phyloP scores from a whole-genome alignment of 1,140 invertebrate genomes.

The Leptopilina clavipes region DNA sequence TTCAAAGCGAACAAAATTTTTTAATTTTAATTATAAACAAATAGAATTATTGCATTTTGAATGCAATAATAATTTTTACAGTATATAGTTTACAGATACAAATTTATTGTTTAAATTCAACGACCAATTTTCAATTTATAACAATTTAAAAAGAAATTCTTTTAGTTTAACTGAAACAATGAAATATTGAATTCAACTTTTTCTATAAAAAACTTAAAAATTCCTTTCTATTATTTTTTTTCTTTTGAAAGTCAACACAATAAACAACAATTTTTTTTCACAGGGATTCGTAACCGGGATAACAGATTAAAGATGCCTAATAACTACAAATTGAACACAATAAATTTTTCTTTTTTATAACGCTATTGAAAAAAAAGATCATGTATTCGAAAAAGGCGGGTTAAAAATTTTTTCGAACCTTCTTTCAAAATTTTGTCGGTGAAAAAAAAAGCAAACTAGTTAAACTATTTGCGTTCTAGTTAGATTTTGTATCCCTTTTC shows the following conservation, averaged over 20 bases:
- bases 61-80: neutral
- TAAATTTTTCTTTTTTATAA: slow-evolving; percentile 41
- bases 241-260: slow-evolving; percentile 6
- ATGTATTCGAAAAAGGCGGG: slow-evolving; percentile 28
- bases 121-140: neutral
- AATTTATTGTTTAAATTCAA: slow-evolving; percentile 5
- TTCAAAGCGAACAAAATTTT: too few relatives aligned
- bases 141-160: neutral
- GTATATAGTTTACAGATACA: neutral
- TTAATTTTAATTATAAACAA: too few relatives aligned
- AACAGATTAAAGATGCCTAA: slow-evolving; percentile 10
- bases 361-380: slow-evolving; percentile 42
- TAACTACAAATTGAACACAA: slow-evolving; percentile 48
- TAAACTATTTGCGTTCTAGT: too few relatives aligned
- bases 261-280: neutral
- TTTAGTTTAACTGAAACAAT: neutral
- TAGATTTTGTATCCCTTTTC: neutral
- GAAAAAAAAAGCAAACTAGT: neutral
- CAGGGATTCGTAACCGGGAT: slow-evolving; percentile 14
- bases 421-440: neutral
- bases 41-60: neutral
- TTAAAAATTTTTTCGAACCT: neutral
- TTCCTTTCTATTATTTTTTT: neutral
- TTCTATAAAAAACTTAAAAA: neutral
- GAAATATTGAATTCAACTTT: slow-evolving; percentile 3